These are phyloP conservation scores for Lates calcarifer DNA, from an alignment of 2,113 vertebrate genomes.

Conservation along the genomic window DNA sequence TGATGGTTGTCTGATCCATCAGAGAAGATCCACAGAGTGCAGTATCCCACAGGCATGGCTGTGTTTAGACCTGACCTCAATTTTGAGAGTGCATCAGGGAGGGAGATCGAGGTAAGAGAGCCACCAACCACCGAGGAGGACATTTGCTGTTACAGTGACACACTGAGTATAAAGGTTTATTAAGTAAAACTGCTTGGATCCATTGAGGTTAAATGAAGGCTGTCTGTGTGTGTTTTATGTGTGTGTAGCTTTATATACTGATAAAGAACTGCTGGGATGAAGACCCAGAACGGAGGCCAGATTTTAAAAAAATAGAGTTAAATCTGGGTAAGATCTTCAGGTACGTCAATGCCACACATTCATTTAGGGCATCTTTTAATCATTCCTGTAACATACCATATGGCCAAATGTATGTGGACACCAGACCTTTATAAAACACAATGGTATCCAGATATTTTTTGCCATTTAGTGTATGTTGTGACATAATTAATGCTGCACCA, in stretches of 20 bases:
- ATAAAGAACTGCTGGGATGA: constrained; percentile 98
- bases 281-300: constrained; percentile 95
- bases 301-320: constrained; percentile 96
- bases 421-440: neutral
- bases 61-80: constrained; percentile 92
- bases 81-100: constrained; percentile 88
- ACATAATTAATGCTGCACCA: neutral
- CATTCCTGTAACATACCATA: fast-evolving
- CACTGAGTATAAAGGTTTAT: neutral
- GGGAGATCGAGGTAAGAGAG: constrained; percentile 89
- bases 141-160: neutral
- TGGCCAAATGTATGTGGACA: neutral
- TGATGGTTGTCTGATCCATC: constrained; percentile 2
- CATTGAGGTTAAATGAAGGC: neutral
- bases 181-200: neutral
- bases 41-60: constrained; percentile 69
- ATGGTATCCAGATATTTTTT: neutral
- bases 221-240: neutral
- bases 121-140: neutral
- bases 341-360: constrained; percentile 75
- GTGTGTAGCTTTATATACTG: constrained; percentile 86
- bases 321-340: constrained; percentile 94
- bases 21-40: constrained; percentile 94
- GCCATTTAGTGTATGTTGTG: neutral
- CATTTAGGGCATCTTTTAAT: neutral